Evolutionary conservation across 2,797 vertebrate genomes (phyloP), one percentile per base, ranked within the genome.

Genomic region (Clamator glandarius): DNA sequence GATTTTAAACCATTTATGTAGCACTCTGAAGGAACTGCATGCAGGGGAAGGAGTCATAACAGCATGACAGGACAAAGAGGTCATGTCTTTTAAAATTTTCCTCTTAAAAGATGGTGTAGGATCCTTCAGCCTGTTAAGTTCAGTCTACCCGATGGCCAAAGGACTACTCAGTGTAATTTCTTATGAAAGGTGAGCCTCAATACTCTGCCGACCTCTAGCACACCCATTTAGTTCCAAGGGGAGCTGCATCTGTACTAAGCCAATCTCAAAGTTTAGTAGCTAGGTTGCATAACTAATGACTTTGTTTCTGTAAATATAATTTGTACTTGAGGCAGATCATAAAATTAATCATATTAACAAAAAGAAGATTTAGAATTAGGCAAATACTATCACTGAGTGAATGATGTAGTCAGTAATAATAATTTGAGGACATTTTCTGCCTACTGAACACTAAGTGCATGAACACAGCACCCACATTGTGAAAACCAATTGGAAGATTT

Each of bases 401-500:
- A 91, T 76, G 10, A 79, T 93, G 55, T 13, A 73, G 93, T 86
- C 80, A 52, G 26, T 88, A 90, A 68, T 64, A 64, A 61, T 81
- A 72, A 88, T 93, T 84, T 90, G 85, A 90, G 35, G 70, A 68
- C 28, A 59, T 92, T 93, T 94, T 85, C 80, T 84, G 59, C 77
- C 70, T 93, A 33, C 48, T 82, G 80, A 92, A 92, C 28, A 36
- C 4, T 89, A 82, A 84, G n/a, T 67, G 39, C 17, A 19, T 69
- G 25, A 82, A 93, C 92, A 87, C 17, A 89, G 70, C 29, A 90
- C 42, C 48, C 29, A 84, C 51, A 62, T 39, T 84, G 70, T 89
- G 63, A 89, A 87, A 92, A 78, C 19, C n/a, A 75, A 76, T 36
- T 95, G 86, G 86, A 96, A 95, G 31, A 28, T 7, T 92, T 94